Evolutionary conservation across 2,113 vertebrate species (phyloP), one percentile per base, ranked within the genome.

Genomic region (Pitta sordida): DNA sequence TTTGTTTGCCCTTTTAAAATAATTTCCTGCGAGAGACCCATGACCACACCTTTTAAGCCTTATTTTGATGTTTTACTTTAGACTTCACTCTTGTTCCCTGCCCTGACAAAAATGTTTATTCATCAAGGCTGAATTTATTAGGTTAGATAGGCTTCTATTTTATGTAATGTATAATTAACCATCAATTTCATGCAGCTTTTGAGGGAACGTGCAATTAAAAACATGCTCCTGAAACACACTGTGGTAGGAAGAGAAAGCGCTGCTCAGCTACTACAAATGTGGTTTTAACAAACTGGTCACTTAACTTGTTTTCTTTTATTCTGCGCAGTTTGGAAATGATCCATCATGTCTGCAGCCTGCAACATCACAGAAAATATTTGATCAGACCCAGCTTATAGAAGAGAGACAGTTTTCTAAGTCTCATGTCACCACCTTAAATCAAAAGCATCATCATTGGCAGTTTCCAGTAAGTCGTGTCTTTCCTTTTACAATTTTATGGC

Each of bases 281-380:
- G n/a, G 26, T 2, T 36, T 53, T 32, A 8, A 29, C 21, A 49
- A 32, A n/a, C 7, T 21, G 49, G 27, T 74, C 14, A 24, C 4
- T 79, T 59, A 29, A 29, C 32, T 76, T 37, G 11, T 70, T 71
- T 21, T 22, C 41, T 36, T 73, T 51, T 48, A 3, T 69, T 93
- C 68, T 92, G n/a, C 96, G 98, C 96, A 98, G 98, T 91, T 96
- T 86, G 98, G 97, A 98, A 96, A 98, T 96, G 98, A 96, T 67
- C 95, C 93, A 19, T 58, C 96, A 58, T 65, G 94, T 62, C 95
- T 96, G 88, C 97, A 94, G 83, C 94, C 97, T 71, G 88, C 91
- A 76, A 64, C 92, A 27, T 44, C 97, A 8, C 78, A 81, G 78
- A 68, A 95, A 80, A 34, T 22, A 78, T 91, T 94, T 96, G 96